phyloP scores from a whole-genome alignment of 2,888 invertebrate species.

The Ophioninae sp. region DNA sequence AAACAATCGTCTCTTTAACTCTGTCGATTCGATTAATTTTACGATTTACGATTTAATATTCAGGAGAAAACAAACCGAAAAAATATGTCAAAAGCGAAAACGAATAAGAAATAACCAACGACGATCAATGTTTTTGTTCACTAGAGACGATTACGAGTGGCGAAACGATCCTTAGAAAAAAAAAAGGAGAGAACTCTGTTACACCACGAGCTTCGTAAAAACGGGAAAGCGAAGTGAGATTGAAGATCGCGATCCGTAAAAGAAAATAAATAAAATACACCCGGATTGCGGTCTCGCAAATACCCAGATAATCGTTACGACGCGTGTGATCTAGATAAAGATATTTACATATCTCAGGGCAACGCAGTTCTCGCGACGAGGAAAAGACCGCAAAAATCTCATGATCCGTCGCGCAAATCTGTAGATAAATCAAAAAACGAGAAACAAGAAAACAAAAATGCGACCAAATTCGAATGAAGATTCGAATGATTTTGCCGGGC shows the following conservation, averaged over 20 bases:
- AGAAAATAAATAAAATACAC: neutral
- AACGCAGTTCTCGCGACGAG: constrained; percentile 55
- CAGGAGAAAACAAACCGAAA: neutral
- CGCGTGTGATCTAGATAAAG: constrained; percentile 54
- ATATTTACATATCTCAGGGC: constrained; percentile 67
- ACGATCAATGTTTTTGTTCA: constrained; percentile 22
- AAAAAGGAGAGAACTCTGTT: constrained; percentile 32
- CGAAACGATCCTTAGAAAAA: constrained; percentile 17
- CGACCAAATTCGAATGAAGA: constrained; percentile 1
- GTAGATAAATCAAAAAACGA: neutral
- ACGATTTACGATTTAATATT: constrained; percentile 40
- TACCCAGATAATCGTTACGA: constrained; percentile 50
- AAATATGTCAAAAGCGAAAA: constrained; percentile 22
- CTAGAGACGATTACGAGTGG: constrained; percentile 17
- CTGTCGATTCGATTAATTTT: constrained; percentile 59
- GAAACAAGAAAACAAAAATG: neutral
- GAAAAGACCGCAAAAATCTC: constrained; percentile 35
- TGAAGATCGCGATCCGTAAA: constrained; percentile 14
- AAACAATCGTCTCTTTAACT: constrained; percentile 60
- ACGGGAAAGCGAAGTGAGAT: constrained; percentile 14
- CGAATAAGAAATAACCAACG: constrained; percentile 32
- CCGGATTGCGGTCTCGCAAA: constrained; percentile 33
- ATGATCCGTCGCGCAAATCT: constrained; percentile 11
- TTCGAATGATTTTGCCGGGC: constrained; percentile 13
- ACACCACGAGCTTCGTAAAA: constrained; percentile 16